Evolutionary conservation across 2,888 invertebrate species (phyloP).

Genomic region (Nemurella pictetii): DNA sequence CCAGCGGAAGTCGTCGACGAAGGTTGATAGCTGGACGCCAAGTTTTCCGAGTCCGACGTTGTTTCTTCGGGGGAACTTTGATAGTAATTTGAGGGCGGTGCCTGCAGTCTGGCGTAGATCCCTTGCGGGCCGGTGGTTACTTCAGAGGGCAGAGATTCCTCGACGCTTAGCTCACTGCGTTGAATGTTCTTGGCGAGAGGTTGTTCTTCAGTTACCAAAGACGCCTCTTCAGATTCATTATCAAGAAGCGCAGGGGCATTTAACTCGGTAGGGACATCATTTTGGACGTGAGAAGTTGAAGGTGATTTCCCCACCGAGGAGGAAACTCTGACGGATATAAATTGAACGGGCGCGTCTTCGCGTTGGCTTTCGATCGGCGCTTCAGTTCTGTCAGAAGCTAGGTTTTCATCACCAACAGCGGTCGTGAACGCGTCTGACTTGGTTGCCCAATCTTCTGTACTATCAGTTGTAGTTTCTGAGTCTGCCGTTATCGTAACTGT

Average conservation of each 20-base stretch:
- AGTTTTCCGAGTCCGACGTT: not conserved
- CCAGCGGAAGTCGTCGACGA: constrained; percentile 43
- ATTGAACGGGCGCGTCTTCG: constrained; percentile 44
- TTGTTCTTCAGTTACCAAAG: constrained; percentile 40
- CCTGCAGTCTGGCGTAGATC: not conserved
- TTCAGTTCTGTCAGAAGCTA: not conserved
- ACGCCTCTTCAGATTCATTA: not conserved
- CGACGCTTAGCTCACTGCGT: constrained; percentile 45
- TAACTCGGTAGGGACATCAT: not conserved
- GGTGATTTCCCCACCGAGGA: constrained; percentile 51
- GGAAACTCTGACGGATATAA: constrained; percentile 58
- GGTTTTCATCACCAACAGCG: not conserved
- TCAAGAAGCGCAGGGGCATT: not conserved
- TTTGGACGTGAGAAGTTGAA: not conserved
- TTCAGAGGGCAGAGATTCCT: constrained; percentile 42
- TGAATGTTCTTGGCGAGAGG: constrained; percentile 42
- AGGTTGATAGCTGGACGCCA: constrained; percentile 35
- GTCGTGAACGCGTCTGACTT: constrained; percentile 3
- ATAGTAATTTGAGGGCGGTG: not conserved
- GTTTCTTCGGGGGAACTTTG: constrained; percentile 11
- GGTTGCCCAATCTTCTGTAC: not conserved
- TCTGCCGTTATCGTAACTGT: not conserved
- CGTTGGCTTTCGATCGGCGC: not conserved
- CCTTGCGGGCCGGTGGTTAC: constrained; percentile 19
- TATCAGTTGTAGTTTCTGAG: not conserved